Conservation (phyloP, 2,113 vertebrate species). For the Tachycineta bicolor region DNA sequence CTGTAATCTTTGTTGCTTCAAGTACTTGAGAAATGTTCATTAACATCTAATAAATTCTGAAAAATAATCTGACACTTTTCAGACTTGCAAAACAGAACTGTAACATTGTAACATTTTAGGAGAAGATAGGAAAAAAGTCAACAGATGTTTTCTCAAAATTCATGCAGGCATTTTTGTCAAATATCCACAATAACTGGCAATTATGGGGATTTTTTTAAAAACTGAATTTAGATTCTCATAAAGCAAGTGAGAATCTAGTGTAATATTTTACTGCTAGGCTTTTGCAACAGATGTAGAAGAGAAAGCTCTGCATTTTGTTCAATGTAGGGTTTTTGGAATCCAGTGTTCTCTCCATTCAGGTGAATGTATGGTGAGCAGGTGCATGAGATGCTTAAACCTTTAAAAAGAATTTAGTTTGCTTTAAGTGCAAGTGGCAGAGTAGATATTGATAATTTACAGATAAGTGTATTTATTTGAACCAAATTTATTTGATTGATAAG, state of each 20-base stretch:
- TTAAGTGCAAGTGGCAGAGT: not conserved
- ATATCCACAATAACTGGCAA: not conserved
- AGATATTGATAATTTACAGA: rapidly evolving
- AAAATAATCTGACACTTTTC: not conserved
- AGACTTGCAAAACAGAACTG: not conserved
- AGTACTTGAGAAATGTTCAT: not conserved
- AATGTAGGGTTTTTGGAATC: not conserved
- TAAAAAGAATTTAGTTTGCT: not conserved
- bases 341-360: not conserved
- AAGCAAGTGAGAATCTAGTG: not conserved
- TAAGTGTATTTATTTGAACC: not conserved
- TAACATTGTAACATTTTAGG: not conserved
- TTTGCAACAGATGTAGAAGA: not conserved
- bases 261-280: not conserved
- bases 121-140: not conserved
- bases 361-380: not conserved
- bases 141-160: not conserved
- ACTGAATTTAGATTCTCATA: not conserved
- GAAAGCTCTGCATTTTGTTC: not conserved
- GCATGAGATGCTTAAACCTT: not conserved
- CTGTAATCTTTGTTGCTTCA: not conserved
- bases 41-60: not conserved
- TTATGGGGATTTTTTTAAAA: not conserved
- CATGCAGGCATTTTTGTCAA: not conserved
- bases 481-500: not conserved